These are phyloP conservation scores for Butorides virescens DNA, from an alignment of 2,113 vertebrate species.

Conservation along the genomic window DNA sequence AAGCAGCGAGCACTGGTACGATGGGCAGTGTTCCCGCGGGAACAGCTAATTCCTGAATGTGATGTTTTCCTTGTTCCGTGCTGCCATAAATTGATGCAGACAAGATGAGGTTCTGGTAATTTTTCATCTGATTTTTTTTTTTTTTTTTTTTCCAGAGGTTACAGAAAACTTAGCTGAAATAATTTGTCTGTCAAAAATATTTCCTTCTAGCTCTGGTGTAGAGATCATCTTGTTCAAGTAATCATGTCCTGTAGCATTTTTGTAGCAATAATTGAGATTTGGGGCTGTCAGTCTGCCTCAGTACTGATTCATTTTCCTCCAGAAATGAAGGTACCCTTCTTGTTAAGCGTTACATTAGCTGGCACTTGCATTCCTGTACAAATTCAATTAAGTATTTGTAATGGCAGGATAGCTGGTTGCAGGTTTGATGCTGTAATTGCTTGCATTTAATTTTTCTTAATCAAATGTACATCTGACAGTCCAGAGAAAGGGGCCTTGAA, in stretches of 20 bases:
- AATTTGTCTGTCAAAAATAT: background rate
- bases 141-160: background rate
- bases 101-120: background rate
- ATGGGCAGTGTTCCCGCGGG: background rate
- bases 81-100: background rate
- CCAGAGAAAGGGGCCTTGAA: background rate
- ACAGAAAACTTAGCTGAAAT: background rate
- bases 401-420: background rate
- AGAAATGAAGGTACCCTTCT: background rate
- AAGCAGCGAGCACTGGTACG: background rate
- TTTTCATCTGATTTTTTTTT: background rate
- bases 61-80: background rate
- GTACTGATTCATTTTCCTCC: background rate
- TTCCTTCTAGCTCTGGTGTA: background rate
- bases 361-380: background rate
- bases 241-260: background rate
- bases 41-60: background rate
- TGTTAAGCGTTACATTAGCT: background rate
- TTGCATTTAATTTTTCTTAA: background rate
- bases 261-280: background rate
- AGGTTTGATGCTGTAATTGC: background rate
- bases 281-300: background rate
- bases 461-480: background rate
- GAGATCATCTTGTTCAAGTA: background rate
- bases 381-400: background rate